phyloP scores from a whole-genome alignment of 2,113 vertebrate species.

The Syngnathus scovelli region DNA sequence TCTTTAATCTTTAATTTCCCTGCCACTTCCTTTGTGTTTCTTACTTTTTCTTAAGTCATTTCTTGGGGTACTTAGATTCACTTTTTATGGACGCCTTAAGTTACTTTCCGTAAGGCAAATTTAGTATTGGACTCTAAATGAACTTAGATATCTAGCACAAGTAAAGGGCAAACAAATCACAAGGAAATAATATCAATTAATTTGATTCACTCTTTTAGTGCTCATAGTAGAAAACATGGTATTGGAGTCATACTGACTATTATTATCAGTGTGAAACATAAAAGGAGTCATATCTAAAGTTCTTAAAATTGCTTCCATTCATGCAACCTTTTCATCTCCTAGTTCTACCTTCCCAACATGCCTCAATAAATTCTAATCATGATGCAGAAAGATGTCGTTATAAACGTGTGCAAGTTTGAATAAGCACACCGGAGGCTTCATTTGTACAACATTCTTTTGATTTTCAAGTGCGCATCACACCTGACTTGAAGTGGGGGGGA shows the following conservation, averaged over 20 bases:
- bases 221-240: not conserved
- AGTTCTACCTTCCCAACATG: conserved; percentile 30
- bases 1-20: not conserved
- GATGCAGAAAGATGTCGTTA: conserved; percentile 55
- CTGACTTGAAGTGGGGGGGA: conserved; percentile 46
- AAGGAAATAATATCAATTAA: conserved; percentile 16
- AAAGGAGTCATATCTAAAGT: conserved; percentile 16
- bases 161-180: conserved; percentile 9
- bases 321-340: conserved; percentile 5
- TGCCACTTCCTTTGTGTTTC: conserved; percentile 1
- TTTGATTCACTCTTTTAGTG: not conserved
- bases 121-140: too few relatives aligned
- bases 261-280: conserved; percentile 28
- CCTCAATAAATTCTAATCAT: conserved; percentile 45
- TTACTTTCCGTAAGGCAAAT: not conserved
- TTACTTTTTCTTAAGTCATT: not conserved
- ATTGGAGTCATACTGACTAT: conserved; percentile 14
- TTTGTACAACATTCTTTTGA: conserved; percentile 57
- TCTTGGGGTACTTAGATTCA: not conserved
- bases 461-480: conserved; percentile 62
- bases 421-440: conserved; percentile 46
- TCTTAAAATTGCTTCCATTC: conserved; percentile 38
- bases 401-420: conserved; percentile 43
- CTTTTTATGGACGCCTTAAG: not conserved
- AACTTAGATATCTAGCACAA: too few relatives aligned